Conservation (phyloP, 2,113 vertebrate species). For the Osmerus mordax region DNA sequence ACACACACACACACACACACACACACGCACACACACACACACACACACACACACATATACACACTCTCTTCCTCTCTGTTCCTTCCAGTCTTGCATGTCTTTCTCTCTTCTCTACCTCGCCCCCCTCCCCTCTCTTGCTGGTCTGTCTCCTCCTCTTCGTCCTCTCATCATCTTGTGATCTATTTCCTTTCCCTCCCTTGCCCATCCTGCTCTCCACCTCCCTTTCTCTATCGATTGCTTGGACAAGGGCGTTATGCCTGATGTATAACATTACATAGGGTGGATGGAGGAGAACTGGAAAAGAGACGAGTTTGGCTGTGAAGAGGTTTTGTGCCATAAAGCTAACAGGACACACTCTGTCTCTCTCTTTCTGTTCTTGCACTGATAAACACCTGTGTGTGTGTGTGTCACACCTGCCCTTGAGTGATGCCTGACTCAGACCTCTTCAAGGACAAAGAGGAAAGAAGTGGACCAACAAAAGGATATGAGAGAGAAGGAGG, state of each 20-base stretch:
- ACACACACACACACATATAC: neutral
- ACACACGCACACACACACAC: neutral
- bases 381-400: neutral
- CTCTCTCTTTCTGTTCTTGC: neutral
- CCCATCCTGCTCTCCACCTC: neutral
- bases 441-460: no score
- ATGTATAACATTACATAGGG: conserved; percentile 29
- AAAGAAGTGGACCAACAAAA: no score
- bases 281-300: neutral
- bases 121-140: neutral
- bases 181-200: neutral
- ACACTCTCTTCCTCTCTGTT: neutral
- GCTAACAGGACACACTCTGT: neutral
- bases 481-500: no score
- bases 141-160: conserved; percentile 19
- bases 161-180: conserved; percentile 19
- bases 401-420: neutral
- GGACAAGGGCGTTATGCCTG: conserved; percentile 33
- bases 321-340: neutral
- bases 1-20: neutral
- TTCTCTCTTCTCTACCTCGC: neutral
- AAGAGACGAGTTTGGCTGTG: no score
- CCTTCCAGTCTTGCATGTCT: neutral
- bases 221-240: conserved; percentile 30
- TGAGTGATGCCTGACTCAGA: no score